Evolutionary conservation across 2,797 vertebrate genomes (phyloP), one percentile per base, ranked within the genome.

Genomic region (Etheostoma nigrum): DNA sequence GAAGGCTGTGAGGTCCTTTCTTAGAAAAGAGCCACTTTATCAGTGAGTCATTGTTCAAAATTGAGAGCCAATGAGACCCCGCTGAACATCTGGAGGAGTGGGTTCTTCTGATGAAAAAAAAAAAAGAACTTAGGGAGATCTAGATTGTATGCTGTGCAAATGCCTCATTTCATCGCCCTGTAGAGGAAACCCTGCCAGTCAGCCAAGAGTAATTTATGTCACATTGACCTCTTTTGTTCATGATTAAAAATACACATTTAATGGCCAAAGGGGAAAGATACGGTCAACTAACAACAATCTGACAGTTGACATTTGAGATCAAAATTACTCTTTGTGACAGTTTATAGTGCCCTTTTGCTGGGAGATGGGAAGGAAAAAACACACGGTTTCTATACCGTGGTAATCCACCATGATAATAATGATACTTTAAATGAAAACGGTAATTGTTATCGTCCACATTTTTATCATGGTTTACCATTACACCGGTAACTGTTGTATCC

Each of bases 11-110:
- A 18, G 3, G 0, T 27, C 36, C 2, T 65, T 25, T 55, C 63
- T 42, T 14, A 14, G 54, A 51, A 73, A 65, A 55, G 18, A n/a
- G 6, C 0, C 47, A 21, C 15, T 16, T 14, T 33, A 51, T 62
- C 51, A 62, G 53, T 27, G 48, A 63, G 55, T 67, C 49, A 60
- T 49, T 63, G 64, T 60, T 55, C 12, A 58, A 30, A 30, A 79
- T 1, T 12, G 18, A 36, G 70, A 53, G 23, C 5, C 62, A 45
- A 2, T 5, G 44, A 72, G 59, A 49, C 42, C 21, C 15, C 16
- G 62, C 27, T 65, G 45, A 67, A 58, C 74, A 77, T 73, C 49
- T 72, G 58, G 42, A 57, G 23, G 48, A 76, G 23, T 54, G 49
- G 48, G n/a, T 49, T 72, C 52, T 53, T 45, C 69, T 65, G 27